A percentile compares a stretch with the other conserved stretches of the same genome.
These are phyloP conservation scores for Archegozetes longisetosus DNA, from an alignment of 1,140 invertebrate species.

Conservation along the genomic window DNA sequence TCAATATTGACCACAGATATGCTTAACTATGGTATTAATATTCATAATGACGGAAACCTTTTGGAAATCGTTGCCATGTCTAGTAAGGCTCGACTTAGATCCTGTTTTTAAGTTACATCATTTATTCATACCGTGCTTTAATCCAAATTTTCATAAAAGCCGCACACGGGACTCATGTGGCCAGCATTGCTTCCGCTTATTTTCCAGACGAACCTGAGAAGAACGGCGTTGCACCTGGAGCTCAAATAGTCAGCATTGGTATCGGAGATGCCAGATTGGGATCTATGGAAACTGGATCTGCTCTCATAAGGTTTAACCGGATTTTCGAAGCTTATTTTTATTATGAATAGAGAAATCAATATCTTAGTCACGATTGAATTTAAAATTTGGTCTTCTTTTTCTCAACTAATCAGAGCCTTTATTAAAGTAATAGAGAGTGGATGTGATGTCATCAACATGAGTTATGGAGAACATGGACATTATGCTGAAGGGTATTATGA, in stretches of 20 bases:
- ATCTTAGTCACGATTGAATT: too few relatives aligned
- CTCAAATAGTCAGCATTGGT: slow-evolving; percentile 79
- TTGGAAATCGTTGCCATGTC: slow-evolving; percentile 61
- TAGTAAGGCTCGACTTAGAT: slow-evolving; percentile 56
- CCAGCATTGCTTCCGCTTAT: slow-evolving; percentile 79
- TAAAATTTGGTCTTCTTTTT: too few relatives aligned
- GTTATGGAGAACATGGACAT: slow-evolving; percentile 85
- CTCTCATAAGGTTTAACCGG: slow-evolving; percentile 48
- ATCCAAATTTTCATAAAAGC: slow-evolving; percentile 38
- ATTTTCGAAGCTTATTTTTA: too few relatives aligned
- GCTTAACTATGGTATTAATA: slow-evolving; percentile 78
- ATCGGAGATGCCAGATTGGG: slow-evolving; percentile 74
- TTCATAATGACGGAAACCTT: slow-evolving; percentile 76
- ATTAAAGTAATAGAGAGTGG: slow-evolving; percentile 35
- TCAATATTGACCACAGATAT: slow-evolving; percentile 39
- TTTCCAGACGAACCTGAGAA: slow-evolving; percentile 75
- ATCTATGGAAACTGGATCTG: slow-evolving; percentile 92
- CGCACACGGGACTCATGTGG: slow-evolving; percentile 90
- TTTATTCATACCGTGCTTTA: background rate
- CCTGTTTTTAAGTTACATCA: slow-evolving; percentile 26
- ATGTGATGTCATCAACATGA: slow-evolving; percentile 87
- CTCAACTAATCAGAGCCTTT: slow-evolving; percentile 44
- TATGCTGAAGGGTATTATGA: slow-evolving; percentile 66
- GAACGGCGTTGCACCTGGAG: slow-evolving; percentile 90
- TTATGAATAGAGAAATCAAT: slow-evolving; percentile 34